Percentiles rank a stretch among this genome's conserved stretches.
These are phyloP conservation scores for Desoria tigrina DNA, from an alignment of 2,888 invertebrate species.

Conservation along the genomic window DNA sequence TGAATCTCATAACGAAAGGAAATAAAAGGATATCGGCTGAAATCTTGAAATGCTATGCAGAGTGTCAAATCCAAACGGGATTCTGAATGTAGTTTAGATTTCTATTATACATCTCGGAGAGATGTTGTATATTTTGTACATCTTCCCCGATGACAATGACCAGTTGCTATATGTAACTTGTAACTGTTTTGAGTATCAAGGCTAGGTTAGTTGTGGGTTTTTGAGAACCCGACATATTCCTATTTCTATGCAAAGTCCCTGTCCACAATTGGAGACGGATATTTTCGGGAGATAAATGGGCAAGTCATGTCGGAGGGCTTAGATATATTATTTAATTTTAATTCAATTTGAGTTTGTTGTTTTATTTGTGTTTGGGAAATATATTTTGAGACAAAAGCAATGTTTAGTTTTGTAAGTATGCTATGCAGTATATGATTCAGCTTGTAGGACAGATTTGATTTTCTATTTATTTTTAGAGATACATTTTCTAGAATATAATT, in stretches of 20 bases:
- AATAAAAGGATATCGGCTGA: constrained; percentile 44
- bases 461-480: no score
- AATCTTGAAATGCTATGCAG: constrained; percentile 19
- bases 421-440: no score
- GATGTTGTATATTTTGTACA: background rate
- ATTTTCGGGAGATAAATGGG: constrained; percentile 33
- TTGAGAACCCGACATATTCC: constrained; percentile 22
- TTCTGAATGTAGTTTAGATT: no score
- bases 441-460: constrained; percentile 5
- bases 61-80: background rate
- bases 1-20: constrained; percentile 53
- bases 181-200: no score
- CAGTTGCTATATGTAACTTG: background rate
- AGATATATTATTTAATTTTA: background rate
- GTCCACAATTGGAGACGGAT: constrained; percentile 18
- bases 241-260: constrained; percentile 41
- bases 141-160: no score
- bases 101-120: background rate
- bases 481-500: no score
- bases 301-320: background rate
- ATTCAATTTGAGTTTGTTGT: background rate
- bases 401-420: no score
- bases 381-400: constrained; percentile 26
- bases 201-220: no score
- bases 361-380: background rate